Evolutionary conservation across 2,797 vertebrate genomes (phyloP).

Genomic region (Cyclopterus lumpus): DNA sequence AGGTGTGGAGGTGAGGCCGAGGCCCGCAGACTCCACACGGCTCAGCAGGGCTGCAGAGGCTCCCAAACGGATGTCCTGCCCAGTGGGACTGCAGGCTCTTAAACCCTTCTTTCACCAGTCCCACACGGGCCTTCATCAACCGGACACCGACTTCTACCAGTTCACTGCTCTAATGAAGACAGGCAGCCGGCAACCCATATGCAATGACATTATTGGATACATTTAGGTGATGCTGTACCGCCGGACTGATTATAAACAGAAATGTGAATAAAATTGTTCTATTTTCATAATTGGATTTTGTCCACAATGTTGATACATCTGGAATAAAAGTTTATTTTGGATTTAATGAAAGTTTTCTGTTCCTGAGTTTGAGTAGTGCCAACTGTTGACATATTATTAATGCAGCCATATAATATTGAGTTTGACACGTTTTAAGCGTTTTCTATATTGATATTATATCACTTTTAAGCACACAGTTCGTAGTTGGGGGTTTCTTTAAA

Average conservation of each 20-base stretch:
- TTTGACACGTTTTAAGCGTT: not conserved
- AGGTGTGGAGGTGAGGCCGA: constrained; percentile 73
- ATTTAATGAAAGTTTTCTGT: constrained; percentile 48
- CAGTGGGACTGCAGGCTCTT: constrained; percentile 85
- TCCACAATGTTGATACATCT: constrained; percentile 27
- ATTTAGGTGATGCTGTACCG: constrained; percentile 81
- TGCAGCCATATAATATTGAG: not conserved
- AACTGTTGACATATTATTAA: constrained; percentile 5
- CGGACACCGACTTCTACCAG: constrained; percentile 88
- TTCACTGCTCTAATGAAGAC: constrained; percentile 93
- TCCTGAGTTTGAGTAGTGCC: constrained; percentile 4
- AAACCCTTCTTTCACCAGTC: constrained; percentile 93
- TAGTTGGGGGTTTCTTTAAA: not conserved
- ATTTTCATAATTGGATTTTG: constrained; percentile 50
- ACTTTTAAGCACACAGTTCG: not conserved
- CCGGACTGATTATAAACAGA: constrained; percentile 14
- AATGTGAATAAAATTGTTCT: constrained; percentile 33
- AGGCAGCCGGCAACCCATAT: constrained; percentile 97
- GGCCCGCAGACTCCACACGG: constrained; percentile 57
- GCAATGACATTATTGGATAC: constrained; percentile 94
- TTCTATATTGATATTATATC: not conserved
- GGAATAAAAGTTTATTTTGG: constrained; percentile 61
- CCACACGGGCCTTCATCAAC: constrained; percentile 88
- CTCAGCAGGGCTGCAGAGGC: constrained; percentile 64
- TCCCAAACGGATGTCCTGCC: constrained; percentile 92